Percentiles rank a stretch among this genome's conserved stretches.
These are phyloP conservation scores for Ptilodon capucinus DNA, from an alignment of 2,888 invertebrate genomes.

Conservation along the genomic window DNA sequence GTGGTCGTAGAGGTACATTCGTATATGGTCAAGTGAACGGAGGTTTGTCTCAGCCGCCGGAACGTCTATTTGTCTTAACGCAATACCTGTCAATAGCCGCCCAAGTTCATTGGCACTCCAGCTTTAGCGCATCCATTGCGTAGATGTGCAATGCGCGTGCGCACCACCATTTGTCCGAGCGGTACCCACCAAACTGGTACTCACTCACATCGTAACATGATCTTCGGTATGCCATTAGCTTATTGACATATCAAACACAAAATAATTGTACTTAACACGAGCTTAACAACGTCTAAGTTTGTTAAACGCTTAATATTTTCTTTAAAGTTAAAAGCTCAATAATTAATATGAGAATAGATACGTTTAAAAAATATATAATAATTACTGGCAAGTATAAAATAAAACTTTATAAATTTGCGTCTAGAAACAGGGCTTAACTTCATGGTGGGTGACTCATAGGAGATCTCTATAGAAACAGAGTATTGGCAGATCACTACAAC, in stretches of 20 bases:
- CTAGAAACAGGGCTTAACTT: no score
- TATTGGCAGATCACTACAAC: no score
- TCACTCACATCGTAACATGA: slow-evolving; percentile 66
- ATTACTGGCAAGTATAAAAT: no score
- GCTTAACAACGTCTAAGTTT: slow-evolving; percentile 50
- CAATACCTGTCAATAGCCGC: slow-evolving; percentile 81
- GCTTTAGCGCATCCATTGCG: slow-evolving; percentile 77
- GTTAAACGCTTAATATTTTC: slow-evolving; percentile 46
- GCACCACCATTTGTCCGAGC: slow-evolving; percentile 59
- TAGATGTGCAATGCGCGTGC: slow-evolving; percentile 71
- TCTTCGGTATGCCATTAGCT: slow-evolving; percentile 73
- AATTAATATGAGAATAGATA: no score
- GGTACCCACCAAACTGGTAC: slow-evolving; percentile 70
- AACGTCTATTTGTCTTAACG: slow-evolving; percentile 80
- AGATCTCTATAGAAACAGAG: no score
- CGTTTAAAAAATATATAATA: no score
- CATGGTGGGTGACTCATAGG: no score
- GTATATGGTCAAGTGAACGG: slow-evolving; percentile 73
- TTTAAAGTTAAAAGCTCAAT: no score
- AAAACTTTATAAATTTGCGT: no score
- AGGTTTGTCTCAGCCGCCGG: slow-evolving; percentile 74
- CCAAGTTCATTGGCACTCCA: slow-evolving; percentile 80
- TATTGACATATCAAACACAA: slow-evolving; percentile 75
- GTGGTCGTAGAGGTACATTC: slow-evolving; percentile 53
- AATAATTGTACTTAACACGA: slow-evolving; percentile 65